Evolutionary conservation across 2,888 invertebrate genomes (phyloP).

Genomic region (Drosophila mimica): DNA sequence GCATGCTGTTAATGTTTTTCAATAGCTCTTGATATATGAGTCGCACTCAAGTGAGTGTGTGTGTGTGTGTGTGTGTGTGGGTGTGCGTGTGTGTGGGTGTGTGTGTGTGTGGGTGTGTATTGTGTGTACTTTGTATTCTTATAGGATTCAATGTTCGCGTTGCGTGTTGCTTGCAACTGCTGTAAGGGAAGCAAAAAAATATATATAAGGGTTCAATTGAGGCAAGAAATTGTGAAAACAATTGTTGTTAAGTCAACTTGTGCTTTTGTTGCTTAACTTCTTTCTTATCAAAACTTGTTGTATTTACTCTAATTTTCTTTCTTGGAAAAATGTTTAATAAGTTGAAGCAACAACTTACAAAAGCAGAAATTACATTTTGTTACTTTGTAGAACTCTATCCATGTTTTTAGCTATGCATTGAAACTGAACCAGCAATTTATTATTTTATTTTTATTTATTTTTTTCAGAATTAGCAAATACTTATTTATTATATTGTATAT

Average conservation of each 20-base stretch:
- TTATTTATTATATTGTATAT: no score
- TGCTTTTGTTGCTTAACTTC: background rate
- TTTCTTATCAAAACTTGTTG: background rate
- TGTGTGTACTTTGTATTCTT: conserved; percentile 8
- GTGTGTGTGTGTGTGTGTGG: background rate
- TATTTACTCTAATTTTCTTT: background rate
- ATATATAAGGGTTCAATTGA: background rate
- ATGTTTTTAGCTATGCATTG: no score
- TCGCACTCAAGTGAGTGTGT: conserved; percentile 20
- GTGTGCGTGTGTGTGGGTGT: background rate
- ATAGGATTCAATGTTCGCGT: conserved; percentile 12
- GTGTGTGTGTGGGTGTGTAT: background rate
- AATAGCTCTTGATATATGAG: conserved; percentile 73
- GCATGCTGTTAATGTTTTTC: conserved; percentile 68
- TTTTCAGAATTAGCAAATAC: no score
- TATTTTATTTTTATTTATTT: no score
- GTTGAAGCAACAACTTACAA: background rate
- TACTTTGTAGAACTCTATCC: no score
- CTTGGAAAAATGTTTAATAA: background rate
- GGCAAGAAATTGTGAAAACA: conserved; percentile 11
- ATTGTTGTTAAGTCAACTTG: background rate
- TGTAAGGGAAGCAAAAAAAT: background rate
- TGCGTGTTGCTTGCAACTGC: conserved; percentile 1
- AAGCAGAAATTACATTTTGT: no score
- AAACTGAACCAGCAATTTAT: no score